These are phyloP conservation scores for Sebastes elongatus DNA, from an alignment of 2,797 vertebrate genomes.

Conservation along the genomic window DNA sequence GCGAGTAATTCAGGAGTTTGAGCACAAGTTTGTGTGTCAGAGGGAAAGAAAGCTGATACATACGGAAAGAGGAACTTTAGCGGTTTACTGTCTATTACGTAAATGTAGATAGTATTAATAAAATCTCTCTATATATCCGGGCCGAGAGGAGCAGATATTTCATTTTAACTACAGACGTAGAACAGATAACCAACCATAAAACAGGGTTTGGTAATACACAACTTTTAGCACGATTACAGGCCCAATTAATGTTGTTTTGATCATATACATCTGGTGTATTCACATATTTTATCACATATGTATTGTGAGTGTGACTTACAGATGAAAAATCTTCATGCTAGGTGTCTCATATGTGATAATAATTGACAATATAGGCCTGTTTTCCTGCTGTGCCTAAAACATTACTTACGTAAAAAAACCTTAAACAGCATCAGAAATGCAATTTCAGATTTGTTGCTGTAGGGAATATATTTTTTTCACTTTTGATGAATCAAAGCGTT, in stretches of 20 bases:
- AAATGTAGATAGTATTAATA: not conserved
- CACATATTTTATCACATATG: not conserved
- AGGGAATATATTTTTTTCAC: too few species aligned
- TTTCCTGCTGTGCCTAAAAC: not conserved
- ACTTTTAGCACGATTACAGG: too few species aligned
- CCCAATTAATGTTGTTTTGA: not conserved
- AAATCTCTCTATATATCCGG: not conserved
- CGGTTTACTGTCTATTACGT: not conserved
- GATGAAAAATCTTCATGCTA: not conserved
- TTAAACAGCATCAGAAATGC: not conserved
- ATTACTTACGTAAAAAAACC: not conserved
- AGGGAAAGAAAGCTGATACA: not conserved
- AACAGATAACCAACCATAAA: not conserved
- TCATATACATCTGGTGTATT: not conserved
- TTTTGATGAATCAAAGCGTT: too few species aligned
- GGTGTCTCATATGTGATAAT: not conserved
- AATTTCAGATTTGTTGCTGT: too few species aligned
- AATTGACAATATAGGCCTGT: not conserved
- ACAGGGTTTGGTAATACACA: not conserved
- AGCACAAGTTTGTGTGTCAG: not conserved
- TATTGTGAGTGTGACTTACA: not conserved
- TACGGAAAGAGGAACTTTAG: conserved; percentile 17
- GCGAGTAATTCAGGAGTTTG: not conserved
- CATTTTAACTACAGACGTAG: not conserved
- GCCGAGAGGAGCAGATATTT: not conserved